Percentiles rank a stretch among this genome's conserved stretches.
Conservation (phyloP, 2,888 invertebrate genomes). For the Aelia acuminata region DNA sequence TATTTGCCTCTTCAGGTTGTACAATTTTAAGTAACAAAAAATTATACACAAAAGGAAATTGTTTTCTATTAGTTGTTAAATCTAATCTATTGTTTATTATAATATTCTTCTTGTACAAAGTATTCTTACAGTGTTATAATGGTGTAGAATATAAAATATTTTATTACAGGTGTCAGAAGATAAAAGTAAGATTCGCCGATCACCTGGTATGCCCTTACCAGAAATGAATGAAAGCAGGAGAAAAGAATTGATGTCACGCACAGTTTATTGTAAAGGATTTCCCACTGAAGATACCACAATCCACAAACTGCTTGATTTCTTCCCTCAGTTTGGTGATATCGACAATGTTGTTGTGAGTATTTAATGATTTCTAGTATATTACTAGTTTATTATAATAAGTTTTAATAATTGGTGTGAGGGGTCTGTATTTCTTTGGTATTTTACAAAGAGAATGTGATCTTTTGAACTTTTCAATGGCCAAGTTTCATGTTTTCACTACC, state of each 20-base stretch:
- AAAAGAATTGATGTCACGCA: conserved; percentile 81
- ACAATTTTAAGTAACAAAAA: too few relatives aligned
- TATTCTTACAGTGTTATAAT: not conserved
- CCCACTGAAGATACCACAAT: conserved; percentile 76
- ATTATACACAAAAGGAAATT: not conserved
- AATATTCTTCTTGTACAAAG: too few relatives aligned
- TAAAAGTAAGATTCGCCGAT: conserved; percentile 80
- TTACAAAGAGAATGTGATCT: too few relatives aligned
- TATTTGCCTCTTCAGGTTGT: too few relatives aligned
- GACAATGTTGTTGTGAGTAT: conserved; percentile 70
- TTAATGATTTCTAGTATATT: not conserved
- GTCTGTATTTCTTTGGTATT: too few relatives aligned
- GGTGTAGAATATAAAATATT: not conserved
- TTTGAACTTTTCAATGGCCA: too few relatives aligned
- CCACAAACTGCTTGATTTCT: conserved; percentile 77
- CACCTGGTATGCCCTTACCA: conserved; percentile 82
- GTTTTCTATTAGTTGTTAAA: not conserved
- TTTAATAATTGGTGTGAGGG: too few relatives aligned
- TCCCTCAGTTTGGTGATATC: conserved; percentile 76
- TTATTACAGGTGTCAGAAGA: conserved; percentile 76
- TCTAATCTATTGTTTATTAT: not conserved
- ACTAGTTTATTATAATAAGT: not conserved
- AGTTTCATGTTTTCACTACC: too few relatives aligned
- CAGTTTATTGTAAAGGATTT: conserved; percentile 92
- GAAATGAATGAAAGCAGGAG: conserved; percentile 87